These are phyloP conservation scores for Boloria selene DNA, from an alignment of 2,888 invertebrate species.

Conservation along the genomic window DNA sequence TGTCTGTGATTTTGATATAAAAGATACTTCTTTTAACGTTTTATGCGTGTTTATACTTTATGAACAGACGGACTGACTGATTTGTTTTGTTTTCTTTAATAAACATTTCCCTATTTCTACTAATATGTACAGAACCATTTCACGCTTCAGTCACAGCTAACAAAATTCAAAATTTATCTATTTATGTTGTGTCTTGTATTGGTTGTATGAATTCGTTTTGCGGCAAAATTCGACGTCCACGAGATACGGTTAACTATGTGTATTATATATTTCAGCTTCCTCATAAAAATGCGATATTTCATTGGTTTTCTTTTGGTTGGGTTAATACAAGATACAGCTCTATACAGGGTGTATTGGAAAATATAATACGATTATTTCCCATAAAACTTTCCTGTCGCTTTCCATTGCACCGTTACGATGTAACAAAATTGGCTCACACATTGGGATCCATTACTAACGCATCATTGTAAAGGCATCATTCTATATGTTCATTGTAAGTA, in stretches of 20 bases:
- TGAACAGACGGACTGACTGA: neutral
- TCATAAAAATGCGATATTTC: slow-evolving; percentile 75
- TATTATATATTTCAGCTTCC: slow-evolving; percentile 82
- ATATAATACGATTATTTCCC: slow-evolving; percentile 70
- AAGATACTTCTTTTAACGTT: too few relatives aligned
- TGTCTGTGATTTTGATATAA: neutral
- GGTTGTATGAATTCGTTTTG: slow-evolving; percentile 68
- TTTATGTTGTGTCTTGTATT: slow-evolving; percentile 82
- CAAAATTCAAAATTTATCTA: slow-evolving; percentile 79
- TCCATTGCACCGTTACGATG: slow-evolving; percentile 80
- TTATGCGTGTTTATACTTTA: neutral
- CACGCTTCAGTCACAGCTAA: slow-evolving; percentile 79
- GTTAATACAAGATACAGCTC: slow-evolving; percentile 83
- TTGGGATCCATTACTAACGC: slow-evolving; percentile 82
- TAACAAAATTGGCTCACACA: slow-evolving; percentile 80
- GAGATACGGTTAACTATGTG: slow-evolving; percentile 51
- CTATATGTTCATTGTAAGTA: slow-evolving; percentile 79
- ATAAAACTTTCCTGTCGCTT: slow-evolving; percentile 79
- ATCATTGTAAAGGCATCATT: slow-evolving; percentile 79
- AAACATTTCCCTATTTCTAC: slow-evolving; percentile 50
- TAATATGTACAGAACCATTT: slow-evolving; percentile 73
- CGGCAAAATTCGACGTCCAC: slow-evolving; percentile 47
- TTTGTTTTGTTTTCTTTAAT: neutral
- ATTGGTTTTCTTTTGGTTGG: slow-evolving; percentile 82
- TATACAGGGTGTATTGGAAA: slow-evolving; percentile 78